phyloP scores from a whole-genome alignment of 2,888 invertebrate species.

The Nemotelus nigrinus region DNA sequence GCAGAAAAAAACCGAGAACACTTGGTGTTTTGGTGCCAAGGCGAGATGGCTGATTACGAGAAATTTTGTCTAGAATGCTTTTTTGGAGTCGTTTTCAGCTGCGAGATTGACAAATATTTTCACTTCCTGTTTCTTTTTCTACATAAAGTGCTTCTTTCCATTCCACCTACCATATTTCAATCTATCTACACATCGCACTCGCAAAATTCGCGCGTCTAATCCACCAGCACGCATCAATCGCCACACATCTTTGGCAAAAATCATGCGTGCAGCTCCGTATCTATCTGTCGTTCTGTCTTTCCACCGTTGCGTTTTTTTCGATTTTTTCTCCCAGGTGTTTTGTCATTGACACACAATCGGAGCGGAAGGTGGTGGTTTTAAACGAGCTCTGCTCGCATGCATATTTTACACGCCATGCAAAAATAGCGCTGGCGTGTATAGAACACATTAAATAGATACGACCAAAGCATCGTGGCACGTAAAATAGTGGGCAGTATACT shows the following conservation, averaged over 20 bases:
- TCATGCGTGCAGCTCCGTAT: background rate
- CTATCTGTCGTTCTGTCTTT: too few species aligned
- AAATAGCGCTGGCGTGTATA: conserved; percentile 19
- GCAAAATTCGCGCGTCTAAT: background rate
- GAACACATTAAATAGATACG: conserved; percentile 29
- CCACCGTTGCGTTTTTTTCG: background rate
- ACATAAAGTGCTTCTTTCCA: background rate
- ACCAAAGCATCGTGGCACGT: background rate
- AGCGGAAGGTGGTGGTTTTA: conserved; percentile 34
- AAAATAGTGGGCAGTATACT: conserved; percentile 31
- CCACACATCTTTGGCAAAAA: background rate
- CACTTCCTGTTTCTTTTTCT: background rate
- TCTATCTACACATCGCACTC: background rate
- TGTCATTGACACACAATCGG: conserved; percentile 43
- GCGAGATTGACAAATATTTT: background rate
- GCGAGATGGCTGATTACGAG: too few species aligned
- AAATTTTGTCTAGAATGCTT: too few species aligned
- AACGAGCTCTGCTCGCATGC: conserved; percentile 10
- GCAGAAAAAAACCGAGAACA: too few species aligned
- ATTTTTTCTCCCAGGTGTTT: conserved; percentile 33
- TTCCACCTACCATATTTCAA: too few species aligned
- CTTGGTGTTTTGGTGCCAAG: too few species aligned
- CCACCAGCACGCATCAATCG: background rate
- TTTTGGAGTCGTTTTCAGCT: background rate
- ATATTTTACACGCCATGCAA: background rate